phyloP scores from a whole-genome alignment of 1,140 invertebrate species.

The Sogatella furcifera region DNA sequence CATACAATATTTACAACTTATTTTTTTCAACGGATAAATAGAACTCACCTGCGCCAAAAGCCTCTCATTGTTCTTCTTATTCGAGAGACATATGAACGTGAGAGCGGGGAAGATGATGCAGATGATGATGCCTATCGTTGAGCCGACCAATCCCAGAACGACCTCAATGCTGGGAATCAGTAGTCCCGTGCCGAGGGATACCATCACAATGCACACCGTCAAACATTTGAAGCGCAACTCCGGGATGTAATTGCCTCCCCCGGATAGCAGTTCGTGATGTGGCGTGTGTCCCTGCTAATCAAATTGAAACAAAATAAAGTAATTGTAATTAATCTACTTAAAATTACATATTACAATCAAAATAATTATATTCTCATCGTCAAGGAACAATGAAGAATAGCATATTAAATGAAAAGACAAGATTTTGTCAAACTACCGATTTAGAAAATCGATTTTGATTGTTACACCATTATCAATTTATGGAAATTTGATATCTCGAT shows the following conservation, averaged over 20 bases:
- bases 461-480: too few species aligned
- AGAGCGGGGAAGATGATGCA: conserved; percentile 84
- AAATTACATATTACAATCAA: too few species aligned
- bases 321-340: too few species aligned
- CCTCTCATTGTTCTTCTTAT: conserved; percentile 61
- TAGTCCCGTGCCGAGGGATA: conserved; percentile 65
- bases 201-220: conserved; percentile 60
- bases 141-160: conserved; percentile 82
- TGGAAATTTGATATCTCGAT: too few species aligned
- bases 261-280: conserved; percentile 32
- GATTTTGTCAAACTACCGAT: too few species aligned
- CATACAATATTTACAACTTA: too few species aligned
- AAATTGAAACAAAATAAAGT: too few species aligned
- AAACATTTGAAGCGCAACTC: conserved; percentile 66
- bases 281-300: conserved; percentile 32
- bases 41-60: conserved; percentile 50
- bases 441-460: too few species aligned
- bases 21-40: too few species aligned
- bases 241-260: conserved; percentile 52
- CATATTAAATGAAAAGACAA: too few species aligned
- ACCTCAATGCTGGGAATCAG: conserved; percentile 83
- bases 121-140: conserved; percentile 89
- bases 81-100: conserved; percentile 57
- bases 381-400: too few species aligned
- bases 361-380: too few species aligned